Evolutionary conservation across 2,888 invertebrate species (phyloP), one percentile per base, ranked within the genome.

Genomic region (Gasteruption jaculator): DNA sequence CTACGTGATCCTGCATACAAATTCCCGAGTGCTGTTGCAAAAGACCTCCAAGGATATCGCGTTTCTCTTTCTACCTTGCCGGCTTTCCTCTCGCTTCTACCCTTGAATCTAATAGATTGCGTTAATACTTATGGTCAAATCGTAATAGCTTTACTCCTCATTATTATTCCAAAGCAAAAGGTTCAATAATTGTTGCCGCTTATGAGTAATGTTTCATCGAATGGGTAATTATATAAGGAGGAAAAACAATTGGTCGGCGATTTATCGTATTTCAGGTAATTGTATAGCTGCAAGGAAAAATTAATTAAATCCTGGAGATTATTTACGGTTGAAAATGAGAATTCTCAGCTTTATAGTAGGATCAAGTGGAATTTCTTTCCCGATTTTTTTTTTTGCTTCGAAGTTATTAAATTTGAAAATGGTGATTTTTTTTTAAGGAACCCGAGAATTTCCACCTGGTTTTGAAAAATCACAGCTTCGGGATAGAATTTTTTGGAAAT

Each of bases 1-100:
- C 45, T 63, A 65, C 66, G 66, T 66, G 66, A 54, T 53, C 50
- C 40, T 45, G 66, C 66, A 66, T 66, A 63, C 58, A 58, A 66
- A 66, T 60, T 45, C 49, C 31, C 36, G 30, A 36, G 40, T 15
- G 26, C 19, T 22, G 24, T 18, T 20, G 16, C n/a, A n/a, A n/a
- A n/a, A n/a, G n/a, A n/a, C n/a, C n/a, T n/a, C n/a, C n/a, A n/a
- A n/a, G n/a, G n/a, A n/a, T n/a, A n/a, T n/a, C n/a, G n/a, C n/a
- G n/a, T 31, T 19, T 12, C 16, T 31, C 20, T 12, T 19, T 12
- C 34, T 16, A 11, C 15, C 29, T 12, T 31, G 29, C 21, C 22
- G 12, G 8, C n/a, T 39, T 16, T 27, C 3, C 18, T 29, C 11
- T 14, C 37, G 37, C 39, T 15, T 24, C 30, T 32, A 22, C 35